These are phyloP conservation scores for Drosophila hydei DNA, from an alignment of 1,140 invertebrate genomes.

Conservation along the genomic window DNA sequence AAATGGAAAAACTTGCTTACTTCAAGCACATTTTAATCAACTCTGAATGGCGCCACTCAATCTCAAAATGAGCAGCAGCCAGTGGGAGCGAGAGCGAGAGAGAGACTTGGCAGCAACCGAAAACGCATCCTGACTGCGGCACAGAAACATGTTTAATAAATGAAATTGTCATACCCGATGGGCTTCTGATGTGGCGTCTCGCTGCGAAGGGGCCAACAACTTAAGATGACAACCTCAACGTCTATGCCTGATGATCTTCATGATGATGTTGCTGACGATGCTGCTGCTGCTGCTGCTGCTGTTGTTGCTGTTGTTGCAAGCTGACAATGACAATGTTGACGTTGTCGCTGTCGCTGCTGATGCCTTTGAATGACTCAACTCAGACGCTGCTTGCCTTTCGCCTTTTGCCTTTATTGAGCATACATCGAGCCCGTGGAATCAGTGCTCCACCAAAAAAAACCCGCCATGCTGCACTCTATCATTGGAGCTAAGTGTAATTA, in stretches of 20 bases:
- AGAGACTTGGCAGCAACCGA: constrained; percentile 4
- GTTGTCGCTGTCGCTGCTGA: constrained; percentile 54
- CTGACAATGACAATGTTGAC: constrained; percentile 40
- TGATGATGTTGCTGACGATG: constrained; percentile 30
- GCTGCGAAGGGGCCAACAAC: constrained; percentile 42
- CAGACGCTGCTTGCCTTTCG: constrained; percentile 6
- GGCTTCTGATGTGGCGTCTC: constrained; percentile 52
- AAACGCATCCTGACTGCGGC: constrained; percentile 46
- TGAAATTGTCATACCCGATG: constrained; percentile 75
- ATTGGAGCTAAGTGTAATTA: constrained; percentile 40
- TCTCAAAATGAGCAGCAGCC: background rate
- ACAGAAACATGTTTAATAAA: constrained; percentile 71
- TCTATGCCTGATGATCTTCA: constrained; percentile 34
- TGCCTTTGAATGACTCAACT: constrained; percentile 70
- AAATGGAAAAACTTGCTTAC: constrained; percentile 6
- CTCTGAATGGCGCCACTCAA: constrained; percentile 2
- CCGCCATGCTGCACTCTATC: constrained; percentile 17
- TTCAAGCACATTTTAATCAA: constrained; percentile 11
- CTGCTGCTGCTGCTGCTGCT: constrained; percentile 26
- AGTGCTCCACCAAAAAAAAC: background rate
- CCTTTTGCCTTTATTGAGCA: constrained; percentile 26
- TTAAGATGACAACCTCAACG: constrained; percentile 39
- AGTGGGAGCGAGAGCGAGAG: background rate
- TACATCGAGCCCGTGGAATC: constrained; percentile 38
- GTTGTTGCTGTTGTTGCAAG: constrained; percentile 11